Percentiles rank a stretch among this genome's conserved stretches.
Conservation (phyloP, 2,888 invertebrate species). For the Nycteola revayana region DNA sequence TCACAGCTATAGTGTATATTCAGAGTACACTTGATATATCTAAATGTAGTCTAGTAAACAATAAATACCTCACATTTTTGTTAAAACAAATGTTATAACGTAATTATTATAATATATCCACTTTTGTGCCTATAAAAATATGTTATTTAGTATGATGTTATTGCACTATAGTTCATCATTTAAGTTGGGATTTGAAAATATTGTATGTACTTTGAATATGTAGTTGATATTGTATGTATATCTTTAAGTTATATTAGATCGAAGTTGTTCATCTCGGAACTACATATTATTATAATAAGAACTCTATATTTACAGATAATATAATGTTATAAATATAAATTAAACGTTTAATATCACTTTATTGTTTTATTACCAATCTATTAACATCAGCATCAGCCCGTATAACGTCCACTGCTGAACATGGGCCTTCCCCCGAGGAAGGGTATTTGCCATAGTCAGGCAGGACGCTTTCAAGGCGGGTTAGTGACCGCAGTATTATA, state of each 20-base stretch:
- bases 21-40: slow-evolving; percentile 1
- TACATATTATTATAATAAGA: slow-evolving; percentile 70
- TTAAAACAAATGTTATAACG: slow-evolving; percentile 58
- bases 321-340: slow-evolving; percentile 81
- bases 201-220: slow-evolving; percentile 56
- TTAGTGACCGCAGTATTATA: too few relatives aligned
- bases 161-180: slow-evolving; percentile 63
- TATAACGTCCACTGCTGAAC: too few relatives aligned
- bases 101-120: slow-evolving; percentile 58
- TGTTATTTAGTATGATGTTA: slow-evolving; percentile 60
- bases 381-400: too few relatives aligned
- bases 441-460: too few relatives aligned
- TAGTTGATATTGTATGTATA: slow-evolving; percentile 66
- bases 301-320: slow-evolving; percentile 82
- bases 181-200: slow-evolving; percentile 65
- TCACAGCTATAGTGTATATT: background rate
- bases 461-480: too few relatives aligned
- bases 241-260: slow-evolving; percentile 65
- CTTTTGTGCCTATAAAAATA: slow-evolving; percentile 73
- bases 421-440: too few relatives aligned
- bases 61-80: slow-evolving; percentile 57
- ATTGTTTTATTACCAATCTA: background rate
- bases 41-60: slow-evolving; percentile 6
- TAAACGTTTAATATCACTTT: slow-evolving; percentile 74
- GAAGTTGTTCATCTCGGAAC: slow-evolving; percentile 74